Percentiles rank a stretch among this genome's conserved stretches.
phyloP scores from a whole-genome alignment of 2,888 invertebrate species.

The Drosophila picticornis region DNA sequence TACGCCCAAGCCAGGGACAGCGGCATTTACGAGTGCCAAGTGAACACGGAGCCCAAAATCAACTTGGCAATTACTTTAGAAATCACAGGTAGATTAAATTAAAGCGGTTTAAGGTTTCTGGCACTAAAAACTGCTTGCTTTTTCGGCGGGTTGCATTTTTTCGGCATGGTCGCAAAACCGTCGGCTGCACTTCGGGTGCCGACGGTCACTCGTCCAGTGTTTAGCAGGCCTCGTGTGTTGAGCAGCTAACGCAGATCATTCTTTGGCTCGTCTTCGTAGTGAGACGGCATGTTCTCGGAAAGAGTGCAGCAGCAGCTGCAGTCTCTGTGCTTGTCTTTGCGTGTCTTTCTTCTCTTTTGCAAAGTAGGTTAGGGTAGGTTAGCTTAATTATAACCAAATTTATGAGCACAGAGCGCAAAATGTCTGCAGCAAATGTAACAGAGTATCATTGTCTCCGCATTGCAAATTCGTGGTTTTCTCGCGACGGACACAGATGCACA shows the following conservation, averaged over 20 bases:
- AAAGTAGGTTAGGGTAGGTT: background rate
- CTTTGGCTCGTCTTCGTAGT: background rate
- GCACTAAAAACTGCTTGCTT: background rate
- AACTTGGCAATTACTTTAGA: conserved; percentile 92
- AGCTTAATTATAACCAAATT: background rate
- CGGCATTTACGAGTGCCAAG: conserved; percentile 95
- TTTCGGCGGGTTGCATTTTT: background rate
- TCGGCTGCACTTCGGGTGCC: background rate
- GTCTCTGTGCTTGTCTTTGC: background rate
- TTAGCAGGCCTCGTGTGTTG: background rate
- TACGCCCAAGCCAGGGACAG: conserved; percentile 94
- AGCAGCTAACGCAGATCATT: background rate
- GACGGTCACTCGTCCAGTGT: background rate
- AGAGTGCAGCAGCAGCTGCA: background rate
- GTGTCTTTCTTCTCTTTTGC: background rate
- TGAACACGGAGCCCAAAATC: conserved; percentile 95
- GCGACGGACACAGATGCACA: background rate
- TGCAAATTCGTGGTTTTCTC: background rate
- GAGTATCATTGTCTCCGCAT: background rate
- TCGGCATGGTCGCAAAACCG: background rate
- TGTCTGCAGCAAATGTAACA: background rate
- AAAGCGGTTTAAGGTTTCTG: background rate
- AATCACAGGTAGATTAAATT: conserved; percentile 89
- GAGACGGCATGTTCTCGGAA: background rate
- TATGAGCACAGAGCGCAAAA: background rate